phyloP scores from a whole-genome alignment of 37 sponge, comb jelly and placozoan species.

The Bolinopsis microptera region DNA sequence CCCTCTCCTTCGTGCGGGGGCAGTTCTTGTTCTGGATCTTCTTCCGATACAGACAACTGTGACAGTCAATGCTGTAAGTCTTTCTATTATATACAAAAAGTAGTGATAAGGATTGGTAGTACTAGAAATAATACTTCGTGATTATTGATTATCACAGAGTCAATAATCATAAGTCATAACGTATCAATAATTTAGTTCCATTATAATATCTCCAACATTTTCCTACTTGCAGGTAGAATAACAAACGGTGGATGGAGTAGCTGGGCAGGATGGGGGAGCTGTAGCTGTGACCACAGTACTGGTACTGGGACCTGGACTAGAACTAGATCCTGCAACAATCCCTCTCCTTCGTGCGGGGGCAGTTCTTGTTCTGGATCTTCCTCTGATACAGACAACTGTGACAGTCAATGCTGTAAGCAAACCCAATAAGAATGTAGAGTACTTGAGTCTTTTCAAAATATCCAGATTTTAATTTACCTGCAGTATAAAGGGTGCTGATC shows the following conservation, averaged over 20 bases:
- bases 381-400: neutral
- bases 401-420: neutral
- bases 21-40: neutral
- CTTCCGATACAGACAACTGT: neutral
- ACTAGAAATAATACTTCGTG: too few species aligned
- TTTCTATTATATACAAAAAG: neutral
- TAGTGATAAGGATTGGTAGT: neutral
- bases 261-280: neutral
- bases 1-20: neutral
- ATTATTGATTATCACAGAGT: too few species aligned
- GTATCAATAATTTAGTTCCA: too few species aligned
- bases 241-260: neutral
- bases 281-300: slow-evolving; percentile 17
- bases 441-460: neutral
- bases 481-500: neutral
- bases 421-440: neutral
- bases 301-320: neutral
- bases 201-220: too few species aligned
- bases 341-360: neutral
- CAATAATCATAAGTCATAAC: too few species aligned
- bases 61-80: neutral
- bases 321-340: neutral
- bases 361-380: neutral
- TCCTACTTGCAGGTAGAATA: neutral
- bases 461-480: neutral